A percentile compares a stretch with the other conserved stretches of the same genome.
phyloP scores from a whole-genome alignment of 2,113 vertebrate genomes.

The Anseranas semipalmata region DNA sequence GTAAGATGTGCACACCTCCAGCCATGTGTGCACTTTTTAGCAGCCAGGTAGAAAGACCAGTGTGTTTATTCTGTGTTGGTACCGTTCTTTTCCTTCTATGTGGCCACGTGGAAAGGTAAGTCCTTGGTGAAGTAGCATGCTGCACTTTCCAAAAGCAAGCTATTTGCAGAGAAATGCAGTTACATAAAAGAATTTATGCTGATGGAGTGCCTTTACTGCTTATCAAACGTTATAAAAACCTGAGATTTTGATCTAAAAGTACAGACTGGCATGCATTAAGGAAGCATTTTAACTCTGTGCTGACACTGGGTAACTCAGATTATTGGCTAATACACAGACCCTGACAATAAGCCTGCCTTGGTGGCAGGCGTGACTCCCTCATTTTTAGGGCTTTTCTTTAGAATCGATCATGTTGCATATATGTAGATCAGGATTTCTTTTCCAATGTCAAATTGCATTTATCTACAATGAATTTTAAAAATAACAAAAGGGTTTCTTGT shows the following conservation, averaged over 20 bases:
- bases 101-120: not conserved
- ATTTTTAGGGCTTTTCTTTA: not conserved
- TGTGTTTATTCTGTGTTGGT: not conserved
- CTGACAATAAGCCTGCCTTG: not conserved
- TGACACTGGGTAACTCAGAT: not conserved
- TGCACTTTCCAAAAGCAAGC: not conserved
- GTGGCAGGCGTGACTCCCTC: not conserved
- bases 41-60: not conserved
- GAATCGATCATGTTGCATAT: fast-evolving
- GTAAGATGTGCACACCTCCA: not conserved
- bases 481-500: not conserved
- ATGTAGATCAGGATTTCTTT: not conserved
- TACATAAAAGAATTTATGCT: not conserved
- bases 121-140: not conserved
- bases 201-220: not conserved
- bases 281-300: not conserved
- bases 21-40: fast-evolving
- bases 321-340: not conserved
- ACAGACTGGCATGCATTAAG: not conserved
- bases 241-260: not conserved
- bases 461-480: not conserved
- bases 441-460: not conserved
- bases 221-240: not conserved
- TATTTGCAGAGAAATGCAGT: not conserved
- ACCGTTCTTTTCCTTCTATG: not conserved